Conservation (phyloP, 2,113 vertebrate genomes). For the Phoxinus phoxinus region DNA sequence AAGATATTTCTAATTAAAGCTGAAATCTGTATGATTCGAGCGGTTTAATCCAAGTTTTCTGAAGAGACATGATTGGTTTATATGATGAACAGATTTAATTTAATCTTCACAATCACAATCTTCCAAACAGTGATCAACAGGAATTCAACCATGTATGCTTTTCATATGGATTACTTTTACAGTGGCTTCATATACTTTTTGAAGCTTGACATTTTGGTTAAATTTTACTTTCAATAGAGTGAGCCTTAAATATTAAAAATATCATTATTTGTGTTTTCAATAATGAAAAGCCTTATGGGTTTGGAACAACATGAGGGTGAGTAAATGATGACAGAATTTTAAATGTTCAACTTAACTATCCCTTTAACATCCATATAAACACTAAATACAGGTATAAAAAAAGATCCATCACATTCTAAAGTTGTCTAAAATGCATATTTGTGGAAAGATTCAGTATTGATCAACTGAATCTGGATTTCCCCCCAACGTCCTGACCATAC, state of each 20-base stretch:
- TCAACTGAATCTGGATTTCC: not conserved
- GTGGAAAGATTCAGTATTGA: not conserved
- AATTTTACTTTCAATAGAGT: not conserved
- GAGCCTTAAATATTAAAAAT: not conserved
- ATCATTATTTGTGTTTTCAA: not conserved
- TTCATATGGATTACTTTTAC: not conserved
- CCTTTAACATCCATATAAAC: not conserved
- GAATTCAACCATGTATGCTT: not conserved
- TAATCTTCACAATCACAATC: not conserved
- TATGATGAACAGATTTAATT: not conserved
- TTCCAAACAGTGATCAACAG: not conserved
- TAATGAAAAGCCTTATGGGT: not conserved
- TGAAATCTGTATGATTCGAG: not conserved
- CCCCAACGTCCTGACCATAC: constrained; percentile 63
- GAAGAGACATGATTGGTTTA: not conserved
- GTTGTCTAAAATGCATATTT: not conserved
- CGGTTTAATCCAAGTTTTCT: not conserved
- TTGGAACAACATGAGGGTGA: not conserved
- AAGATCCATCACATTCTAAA: not conserved
- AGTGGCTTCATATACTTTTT: too few species aligned
- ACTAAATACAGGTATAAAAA: not conserved
- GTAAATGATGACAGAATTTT: not conserved
- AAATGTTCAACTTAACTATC: not conserved
- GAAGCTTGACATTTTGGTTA: not conserved
- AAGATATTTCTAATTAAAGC: not conserved